Evolutionary conservation across 2,888 invertebrate genomes (phyloP).

Genomic region (Drosophila nigritarsus): DNA sequence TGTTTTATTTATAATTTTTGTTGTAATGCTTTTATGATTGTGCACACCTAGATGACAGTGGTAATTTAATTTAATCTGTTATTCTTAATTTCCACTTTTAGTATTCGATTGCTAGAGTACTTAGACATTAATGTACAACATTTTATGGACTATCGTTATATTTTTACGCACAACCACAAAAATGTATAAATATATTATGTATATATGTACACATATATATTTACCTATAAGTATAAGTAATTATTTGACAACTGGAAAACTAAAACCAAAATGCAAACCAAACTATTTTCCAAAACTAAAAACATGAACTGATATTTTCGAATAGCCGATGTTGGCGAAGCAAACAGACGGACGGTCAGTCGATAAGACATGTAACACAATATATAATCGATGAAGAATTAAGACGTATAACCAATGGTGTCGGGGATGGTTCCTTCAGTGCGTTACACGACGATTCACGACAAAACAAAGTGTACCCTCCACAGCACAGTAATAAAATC

Average conservation of each 20-base stretch:
- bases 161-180: slow-evolving; percentile 65
- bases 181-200: slow-evolving; percentile 20
- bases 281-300: not conserved
- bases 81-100: slow-evolving; percentile 10
- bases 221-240: slow-evolving; percentile 4
- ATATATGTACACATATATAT: slow-evolving; percentile 9
- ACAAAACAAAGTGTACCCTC: not conserved
- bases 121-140: slow-evolving; percentile 45
- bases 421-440: not conserved
- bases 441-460: slow-evolving; percentile 1
- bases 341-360: not conserved
- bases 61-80: slow-evolving; percentile 2
- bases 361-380: not conserved
- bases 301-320: not conserved
- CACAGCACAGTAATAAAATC: not conserved
- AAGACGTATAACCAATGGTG: not conserved
- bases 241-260: slow-evolving; percentile 22
- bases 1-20: slow-evolving; percentile 3
- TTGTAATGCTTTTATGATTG: slow-evolving; percentile 1
- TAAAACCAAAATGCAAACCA: slow-evolving; percentile 1
- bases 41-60: slow-evolving; percentile 13
- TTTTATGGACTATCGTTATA: slow-evolving; percentile 39
- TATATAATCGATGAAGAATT: not conserved
- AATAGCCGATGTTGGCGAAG: not conserved
- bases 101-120: slow-evolving; percentile 27